Base-by-base conservation (phyloP, 1,140 invertebrate genomes). In the Pseudobourletiella spinata region DNA sequence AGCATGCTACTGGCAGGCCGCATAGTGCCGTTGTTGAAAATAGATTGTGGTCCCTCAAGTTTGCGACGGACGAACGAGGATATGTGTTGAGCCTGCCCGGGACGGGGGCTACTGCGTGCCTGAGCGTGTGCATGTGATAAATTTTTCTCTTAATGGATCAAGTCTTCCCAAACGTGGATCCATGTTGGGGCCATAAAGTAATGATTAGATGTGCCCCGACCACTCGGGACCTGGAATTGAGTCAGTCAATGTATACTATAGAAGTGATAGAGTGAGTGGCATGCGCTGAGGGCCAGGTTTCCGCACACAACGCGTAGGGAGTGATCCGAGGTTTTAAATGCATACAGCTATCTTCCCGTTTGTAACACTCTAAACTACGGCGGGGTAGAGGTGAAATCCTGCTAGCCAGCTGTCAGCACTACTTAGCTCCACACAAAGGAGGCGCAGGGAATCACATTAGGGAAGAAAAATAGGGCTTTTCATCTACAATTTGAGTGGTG, bases 381-480 rank as follows among this genome's bases (percentile, higher is more conserved):
- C n/a, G n/a, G n/a, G n/a, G n/a, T n/a, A n/a, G n/a, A n/a, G n/a
- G n/a, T 16, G 22, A 56, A 64, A 64, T 55, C 54, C 65, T 60
- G 61, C 58, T 32, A 61, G 48, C 65, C 65, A 67, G 65, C 65
- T 67, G 65, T 67, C 65, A 67, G 61, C 65, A 67, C 57, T 63
- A 60, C 61, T 67, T 67, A 67, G 46, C 26, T 50, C 39, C 3
- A 26, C 20, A 50, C 32, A 67, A 63, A 50, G 52, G 43, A 57
- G 32, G 43, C 25, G 32, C 51, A 58, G 58, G 61, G 65, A 58
- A 61, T 63, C 65, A 61, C 43, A 67, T 67, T 66, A 59, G 55
- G 58, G 51, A 63, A 63, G 65, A 67, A 64, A 63, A 64, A 64
- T 64, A 55, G 50, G 20, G 57, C 63, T 64, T 64, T 64, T 64